Evolutionary conservation across 2,888 invertebrate genomes (phyloP), one percentile per base, ranked within the genome.

Genomic region (Ormyrus nitidulus): DNA sequence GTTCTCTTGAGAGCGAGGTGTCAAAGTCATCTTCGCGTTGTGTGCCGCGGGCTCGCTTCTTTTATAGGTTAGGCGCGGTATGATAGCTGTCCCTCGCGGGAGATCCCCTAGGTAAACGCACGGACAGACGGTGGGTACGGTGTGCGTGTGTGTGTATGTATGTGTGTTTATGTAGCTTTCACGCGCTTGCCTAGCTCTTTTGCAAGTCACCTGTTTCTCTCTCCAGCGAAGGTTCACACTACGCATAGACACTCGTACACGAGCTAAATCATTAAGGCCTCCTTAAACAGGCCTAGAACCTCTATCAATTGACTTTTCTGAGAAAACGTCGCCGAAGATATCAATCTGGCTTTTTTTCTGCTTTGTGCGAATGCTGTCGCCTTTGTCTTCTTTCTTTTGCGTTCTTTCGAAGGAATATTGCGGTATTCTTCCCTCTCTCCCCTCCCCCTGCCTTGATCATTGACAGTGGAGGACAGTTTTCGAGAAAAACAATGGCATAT

Each of bases 161-260:
- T 19, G 8, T 11, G 51, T 8, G 10, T 65, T 13, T 65, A 65
- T 1, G 49, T 49, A 8, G 65, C 56, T 61, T 49, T 76, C 54
- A 49, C 62, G 34, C 46, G 34, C 19, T 62, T 11, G 11, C 44
- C 34, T 34, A 34, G 62, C 46, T 34, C 68, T 62, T 61, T 69
- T 56, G 73, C 78, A 73, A 78, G 72, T 79, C 78, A 79, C 78
- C 78, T 73, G 78, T 79, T 74, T 64, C 64, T 34, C 34, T 34
- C 34, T 34, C 34, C 76, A 68, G 54, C 19, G 49, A 6, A n/a
- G 11, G 19, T 19, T 10, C 34, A 46, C 13, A 49, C 34, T 34
- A 34, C 64, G 64, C 19, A 49, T 51, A 46, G 34, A 56, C 10
- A 70, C 56, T 5, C 54, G 53, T 69, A 8, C 53, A 13, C 48